Conservation (phyloP, 2,888 invertebrate genomes). For the Drosophila neonasuta region DNA sequence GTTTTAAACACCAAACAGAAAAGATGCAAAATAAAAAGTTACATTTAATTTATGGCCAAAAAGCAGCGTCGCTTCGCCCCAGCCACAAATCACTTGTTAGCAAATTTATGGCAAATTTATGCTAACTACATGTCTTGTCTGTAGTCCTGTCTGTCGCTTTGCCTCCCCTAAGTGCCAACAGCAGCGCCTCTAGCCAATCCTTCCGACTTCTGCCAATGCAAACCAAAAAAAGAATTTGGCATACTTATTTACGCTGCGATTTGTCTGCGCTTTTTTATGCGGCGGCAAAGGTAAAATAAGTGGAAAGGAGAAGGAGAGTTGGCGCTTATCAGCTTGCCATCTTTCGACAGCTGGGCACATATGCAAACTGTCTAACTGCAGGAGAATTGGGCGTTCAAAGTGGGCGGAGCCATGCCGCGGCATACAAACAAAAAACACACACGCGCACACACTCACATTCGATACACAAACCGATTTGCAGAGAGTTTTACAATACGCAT, state of each 20-base stretch:
- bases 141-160: conserved; percentile 15
- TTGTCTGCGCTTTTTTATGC: conserved; percentile 44
- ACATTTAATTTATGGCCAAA: conserved; percentile 70
- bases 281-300: neutral
- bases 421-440: conserved; percentile 5
- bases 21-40: conserved; percentile 66
- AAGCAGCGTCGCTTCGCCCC: conserved; percentile 33
- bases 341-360: conserved; percentile 65
- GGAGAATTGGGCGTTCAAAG: neutral
- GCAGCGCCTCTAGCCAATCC: conserved; percentile 29
- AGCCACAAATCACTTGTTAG: conserved; percentile 77
- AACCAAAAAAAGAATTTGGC: conserved; percentile 38
- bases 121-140: conserved; percentile 73
- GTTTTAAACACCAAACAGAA: conserved; percentile 22
- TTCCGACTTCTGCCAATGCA: conserved; percentile 36
- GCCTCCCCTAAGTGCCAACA: conserved; percentile 27
- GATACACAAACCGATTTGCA: conserved; percentile 53
- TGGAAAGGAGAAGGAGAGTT: neutral
- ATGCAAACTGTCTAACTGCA: conserved; percentile 54
- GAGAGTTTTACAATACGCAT: conserved; percentile 28
- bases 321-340: conserved; percentile 49
- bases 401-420: conserved; percentile 1
- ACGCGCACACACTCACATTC: neutral
- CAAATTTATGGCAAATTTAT: conserved; percentile 79
- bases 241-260: conserved; percentile 55